Conservation (phyloP, 1,140 invertebrate species). For the Neuroterus valhalla region DNA sequence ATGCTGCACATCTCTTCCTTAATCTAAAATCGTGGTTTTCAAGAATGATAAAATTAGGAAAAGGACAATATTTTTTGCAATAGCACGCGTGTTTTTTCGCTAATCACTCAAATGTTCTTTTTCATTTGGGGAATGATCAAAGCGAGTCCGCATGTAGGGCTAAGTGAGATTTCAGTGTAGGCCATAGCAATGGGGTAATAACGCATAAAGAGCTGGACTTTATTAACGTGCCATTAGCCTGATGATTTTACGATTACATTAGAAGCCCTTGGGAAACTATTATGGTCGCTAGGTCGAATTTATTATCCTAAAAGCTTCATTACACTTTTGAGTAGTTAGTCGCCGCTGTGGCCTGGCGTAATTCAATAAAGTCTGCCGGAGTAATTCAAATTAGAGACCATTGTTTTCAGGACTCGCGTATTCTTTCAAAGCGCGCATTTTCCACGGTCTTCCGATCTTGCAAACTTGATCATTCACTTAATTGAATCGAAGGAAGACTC, state of each 20-base stretch:
- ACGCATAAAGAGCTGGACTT: slow-evolving; percentile 37
- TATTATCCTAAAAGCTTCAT: slow-evolving; percentile 50
- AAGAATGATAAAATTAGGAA: no score
- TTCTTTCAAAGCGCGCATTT: not conserved
- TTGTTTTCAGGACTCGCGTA: not conserved
- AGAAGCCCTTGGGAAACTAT: slow-evolving; percentile 45
- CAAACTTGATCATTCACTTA: slow-evolving; percentile 1
- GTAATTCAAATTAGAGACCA: slow-evolving; percentile 25
- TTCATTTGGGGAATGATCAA: no score
- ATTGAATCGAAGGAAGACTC: no score
- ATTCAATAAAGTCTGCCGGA: not conserved
- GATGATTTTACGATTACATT: slow-evolving; percentile 51
- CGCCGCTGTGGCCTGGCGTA: slow-evolving; percentile 7
- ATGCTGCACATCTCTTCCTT: no score
- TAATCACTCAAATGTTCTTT: no score
- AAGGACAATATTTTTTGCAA: no score
- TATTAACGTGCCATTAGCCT: slow-evolving; percentile 45
- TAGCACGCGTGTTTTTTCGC: no score
- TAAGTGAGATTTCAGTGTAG: not conserved
- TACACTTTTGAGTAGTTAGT: slow-evolving; percentile 38
- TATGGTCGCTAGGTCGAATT: slow-evolving; percentile 31
- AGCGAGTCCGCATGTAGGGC: no score
- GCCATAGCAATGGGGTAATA: slow-evolving; percentile 2
- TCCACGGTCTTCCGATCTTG: not conserved
- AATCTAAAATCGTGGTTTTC: no score